Conservation (phyloP, 2,113 vertebrate genomes). For the Otis tarda region DNA sequence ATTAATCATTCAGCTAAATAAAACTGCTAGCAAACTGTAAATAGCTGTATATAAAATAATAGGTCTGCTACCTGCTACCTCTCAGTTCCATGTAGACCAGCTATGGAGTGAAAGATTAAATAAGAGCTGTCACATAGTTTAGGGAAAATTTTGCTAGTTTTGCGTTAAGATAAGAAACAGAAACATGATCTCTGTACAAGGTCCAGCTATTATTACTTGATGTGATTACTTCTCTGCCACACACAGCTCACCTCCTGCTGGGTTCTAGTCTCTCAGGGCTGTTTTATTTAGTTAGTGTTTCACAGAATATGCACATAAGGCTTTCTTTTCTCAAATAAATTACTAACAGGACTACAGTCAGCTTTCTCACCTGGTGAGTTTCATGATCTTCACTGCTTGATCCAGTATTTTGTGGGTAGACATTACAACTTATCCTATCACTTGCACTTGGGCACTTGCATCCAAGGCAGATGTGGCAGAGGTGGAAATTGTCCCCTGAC, state of each 20-base stretch:
- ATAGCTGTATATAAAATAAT: constrained; percentile 4
- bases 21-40: not conserved
- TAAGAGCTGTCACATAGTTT: not conserved
- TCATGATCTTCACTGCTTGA: not conserved
- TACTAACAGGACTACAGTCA: not conserved
- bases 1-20: not conserved
- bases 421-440: not conserved
- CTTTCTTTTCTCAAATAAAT: not conserved
- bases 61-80: not conserved
- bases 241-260: not conserved
- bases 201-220: not conserved
- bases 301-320: not conserved
- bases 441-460: not conserved
- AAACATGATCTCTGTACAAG: not conserved
- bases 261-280: not conserved
- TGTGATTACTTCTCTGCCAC: not conserved
- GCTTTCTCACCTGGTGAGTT: not conserved
- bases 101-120: not conserved
- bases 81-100: not conserved
- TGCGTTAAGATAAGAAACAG: not conserved
- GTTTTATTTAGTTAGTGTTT: not conserved
- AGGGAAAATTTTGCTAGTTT: not conserved
- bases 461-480: not conserved
- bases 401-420: not conserved
- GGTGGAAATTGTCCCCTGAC: not conserved